Evolutionary conservation across 2,888 invertebrate genomes (phyloP).

Genomic region (Morpho deidamia): DNA sequence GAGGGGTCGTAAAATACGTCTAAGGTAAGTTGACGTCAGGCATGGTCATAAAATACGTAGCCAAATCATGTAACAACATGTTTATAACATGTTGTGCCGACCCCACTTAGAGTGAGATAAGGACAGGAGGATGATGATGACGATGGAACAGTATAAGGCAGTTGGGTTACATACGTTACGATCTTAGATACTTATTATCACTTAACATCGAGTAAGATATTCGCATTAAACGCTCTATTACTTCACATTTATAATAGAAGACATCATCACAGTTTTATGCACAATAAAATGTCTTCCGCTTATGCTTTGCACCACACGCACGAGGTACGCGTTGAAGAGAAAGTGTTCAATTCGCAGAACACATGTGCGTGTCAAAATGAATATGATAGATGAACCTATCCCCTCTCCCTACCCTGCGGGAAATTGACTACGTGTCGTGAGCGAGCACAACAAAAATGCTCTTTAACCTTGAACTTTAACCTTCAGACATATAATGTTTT

Average conservation of each 20-base stretch:
- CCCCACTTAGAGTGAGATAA: too few relatives aligned
- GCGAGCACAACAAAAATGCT: constrained; percentile 10
- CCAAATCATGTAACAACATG: too few relatives aligned
- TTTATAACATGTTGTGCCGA: too few relatives aligned
- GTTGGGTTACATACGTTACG: too few relatives aligned
- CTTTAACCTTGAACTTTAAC: constrained; percentile 12
- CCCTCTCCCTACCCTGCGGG: constrained; percentile 26
- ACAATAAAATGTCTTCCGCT: neutral
- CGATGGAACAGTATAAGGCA: too few relatives aligned
- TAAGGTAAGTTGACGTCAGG: too few relatives aligned
- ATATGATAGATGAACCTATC: constrained; percentile 52
- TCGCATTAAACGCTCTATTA: too few relatives aligned
- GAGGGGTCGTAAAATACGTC: too few relatives aligned
- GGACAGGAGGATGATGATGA: neutral
- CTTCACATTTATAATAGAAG: too few relatives aligned
- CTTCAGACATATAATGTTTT: neutral
- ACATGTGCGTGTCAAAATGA: constrained; percentile 63
- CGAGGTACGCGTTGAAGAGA: constrained; percentile 32
- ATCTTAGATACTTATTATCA: too few relatives aligned
- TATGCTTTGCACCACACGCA: constrained; percentile 5
- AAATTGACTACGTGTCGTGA: constrained; percentile 36
- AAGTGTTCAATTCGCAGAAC: constrained; percentile 56
- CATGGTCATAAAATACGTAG: too few relatives aligned
- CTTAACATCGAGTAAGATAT: too few relatives aligned
- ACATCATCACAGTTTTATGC: neutral